Evolutionary conservation across 2,888 invertebrate genomes (phyloP).

Genomic region (Exocentrus adspersus): DNA sequence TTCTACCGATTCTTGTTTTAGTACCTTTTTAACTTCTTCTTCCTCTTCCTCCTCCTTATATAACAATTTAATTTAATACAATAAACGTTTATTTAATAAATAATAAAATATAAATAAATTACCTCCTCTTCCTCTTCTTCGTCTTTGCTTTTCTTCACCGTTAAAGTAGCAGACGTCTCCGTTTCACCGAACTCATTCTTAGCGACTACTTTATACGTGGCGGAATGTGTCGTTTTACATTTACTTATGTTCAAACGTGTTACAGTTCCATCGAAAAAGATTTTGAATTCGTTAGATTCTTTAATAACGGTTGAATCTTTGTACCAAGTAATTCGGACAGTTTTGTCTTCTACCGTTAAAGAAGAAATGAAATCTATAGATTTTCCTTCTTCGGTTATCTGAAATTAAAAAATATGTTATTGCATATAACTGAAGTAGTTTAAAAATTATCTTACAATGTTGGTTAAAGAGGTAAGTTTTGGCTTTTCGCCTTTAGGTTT

Average conservation of each 20-base stretch:
- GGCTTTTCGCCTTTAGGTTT: conserved; percentile 83
- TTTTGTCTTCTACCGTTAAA: conserved; percentile 80
- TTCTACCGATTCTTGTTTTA: conserved; percentile 39
- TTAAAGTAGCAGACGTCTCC: conserved; percentile 86
- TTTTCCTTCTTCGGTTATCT: conserved; percentile 77
- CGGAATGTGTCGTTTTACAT: conserved; percentile 78
- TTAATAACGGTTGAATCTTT: conserved; percentile 82
- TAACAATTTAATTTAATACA: conserved; percentile 4
- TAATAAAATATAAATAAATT: conserved; percentile 16
- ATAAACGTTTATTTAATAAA: conserved; percentile 31
- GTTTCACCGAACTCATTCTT: conserved; percentile 93
- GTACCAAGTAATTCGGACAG: conserved; percentile 86
- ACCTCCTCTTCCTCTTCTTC: conserved; percentile 50
- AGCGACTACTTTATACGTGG: conserved; percentile 86
- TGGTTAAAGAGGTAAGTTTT: conserved; percentile 79
- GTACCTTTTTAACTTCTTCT: conserved; percentile 62
- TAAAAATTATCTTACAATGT: conserved; percentile 70
- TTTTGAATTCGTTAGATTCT: conserved; percentile 80
- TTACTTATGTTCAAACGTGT: conserved; percentile 82
- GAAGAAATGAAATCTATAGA: conserved; percentile 81
- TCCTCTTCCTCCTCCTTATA: conserved; percentile 62
- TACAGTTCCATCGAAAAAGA: conserved; percentile 85
- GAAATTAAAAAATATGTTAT: conserved; percentile 45
- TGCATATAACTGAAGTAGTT: conserved; percentile 5
- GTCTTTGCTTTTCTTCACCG: conserved; percentile 71